Base-by-base conservation (phyloP, 2,113 vertebrate species). In the Cyanoramphus novaezelandiae region DNA sequence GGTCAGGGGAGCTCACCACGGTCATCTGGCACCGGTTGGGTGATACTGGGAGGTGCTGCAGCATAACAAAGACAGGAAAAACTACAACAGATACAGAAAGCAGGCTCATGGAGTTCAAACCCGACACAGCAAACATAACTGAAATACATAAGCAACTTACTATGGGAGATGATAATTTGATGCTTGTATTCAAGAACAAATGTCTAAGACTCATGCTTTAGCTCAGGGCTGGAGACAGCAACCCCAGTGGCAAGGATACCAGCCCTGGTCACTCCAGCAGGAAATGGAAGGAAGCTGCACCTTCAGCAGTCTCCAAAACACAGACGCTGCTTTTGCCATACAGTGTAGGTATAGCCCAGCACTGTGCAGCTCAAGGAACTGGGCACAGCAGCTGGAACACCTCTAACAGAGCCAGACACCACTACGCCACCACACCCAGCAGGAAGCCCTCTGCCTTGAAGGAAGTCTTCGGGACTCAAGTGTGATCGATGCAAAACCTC, bases 91-190 rank as follows among this genome's bases (percentile, higher is more conserved):
- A 19, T 1, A 39, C 20, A 21, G 57, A 37, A 35, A 37, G 52
- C 17, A 15, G 44, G 14, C 35, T 24, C 39, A 28, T 17, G 35
- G 29, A 52, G 62, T 2, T 64, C 70, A 20, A 17, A 52, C 49
- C 33, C 63, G 2, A 4, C 25, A 6, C 0, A 13, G 28, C 4
- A 10, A 49, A 44, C 24, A 1, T 0, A 33, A 44, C 2, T 3
- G 18, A 67, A 52, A 52, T 41, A 11, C 4, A 37, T 7, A 13
- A 41, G 14, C 28, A 25, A 14, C 19, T 18, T 2, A 18, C 37
- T 9, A 23, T 0, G 10, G 13, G 10, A 63, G 4, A 6, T 3
- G 27, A 49, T 1, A 4, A 55, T 11, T 24, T 4, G 43, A 9
- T 2, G 23, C 7, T 29, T 14, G 6, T 4, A 19, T 41, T 9